Base-by-base conservation (phyloP, 2,113 vertebrate species). In the Tamias sibiricus region DNA sequence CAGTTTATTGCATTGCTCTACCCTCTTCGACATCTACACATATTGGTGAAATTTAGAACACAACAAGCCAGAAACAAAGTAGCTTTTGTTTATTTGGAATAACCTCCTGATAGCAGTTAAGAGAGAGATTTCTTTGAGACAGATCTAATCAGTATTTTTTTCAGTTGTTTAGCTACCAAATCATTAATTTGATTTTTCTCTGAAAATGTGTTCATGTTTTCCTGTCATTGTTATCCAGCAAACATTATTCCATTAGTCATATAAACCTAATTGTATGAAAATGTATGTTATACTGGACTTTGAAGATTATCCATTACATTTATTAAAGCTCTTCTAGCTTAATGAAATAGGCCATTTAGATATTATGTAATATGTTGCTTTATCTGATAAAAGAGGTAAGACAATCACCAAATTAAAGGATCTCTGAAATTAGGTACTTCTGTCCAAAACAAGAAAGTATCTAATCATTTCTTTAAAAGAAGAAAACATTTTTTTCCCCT, bases 71-170 rank as follows among this genome's bases (percentile, higher is more conserved):
- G 37, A 85, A 96, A 81, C 49, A 79, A 81, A 72, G 47, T 79
- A 68, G 49, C 37, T 96, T 94, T 83, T 89, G 44, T 77, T 91
- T 90, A 54, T 83, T 95, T 96, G 81, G 20, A 47, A 32, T 28
- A 90, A 81, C n/a, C 2, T 4, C 62, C 93, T 91, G 68, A 76
- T 42, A 8, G 14, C 19, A 4, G 0, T 95, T 94, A 72, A 62
- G 3, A 85, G 80, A 40, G 14, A 32, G 35, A 1, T 95, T 97
- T 92, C 30, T 91, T 47, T 30, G 59, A 95, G 57, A 80, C 40
- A 96, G 44, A 77, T 49, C 10, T 86, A 76, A 83, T 7, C 59
- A 80, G 74, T 35, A 75, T 90, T 95, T 86, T 86, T 86, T 90
- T 90, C 28, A 37, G 0, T 74, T 81, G 22, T 79, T 87, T 83